Base-by-base conservation (phyloP, 2,113 vertebrate genomes). In the Deroptyus accipitrinus region DNA sequence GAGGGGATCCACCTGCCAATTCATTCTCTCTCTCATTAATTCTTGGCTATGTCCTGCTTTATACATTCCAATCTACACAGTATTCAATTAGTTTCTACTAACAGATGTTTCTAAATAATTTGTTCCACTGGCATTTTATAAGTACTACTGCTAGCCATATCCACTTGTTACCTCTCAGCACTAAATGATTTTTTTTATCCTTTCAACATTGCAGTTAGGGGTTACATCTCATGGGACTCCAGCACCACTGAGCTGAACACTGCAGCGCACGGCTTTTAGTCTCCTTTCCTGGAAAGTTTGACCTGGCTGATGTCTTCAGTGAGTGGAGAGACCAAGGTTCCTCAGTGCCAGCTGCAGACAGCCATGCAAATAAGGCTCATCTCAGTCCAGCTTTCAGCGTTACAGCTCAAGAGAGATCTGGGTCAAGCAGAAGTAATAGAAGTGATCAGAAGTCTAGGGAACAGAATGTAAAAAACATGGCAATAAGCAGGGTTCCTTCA, bases 81-180 rank as follows among this genome's bases (percentile, higher is more conserved):
- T 72, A 94, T 82, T 95, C 90, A 95, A 94, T 97, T 97, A 97
- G 88, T 96, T 96, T 74, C 94, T 69, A 83, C 75, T 90, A 97
- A 89, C 63, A 97, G 94, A 90, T 59, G 2, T 94, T 96, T 94
- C 95, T 81, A 88, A 95, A 95, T 85, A 77, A 95, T 97, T 93
- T 95, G 83, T 69, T 97, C 81, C 57, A 68, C 42, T 74, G 48
- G 57, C 78, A 85, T 95, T 92, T 95, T 94, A 9, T 59, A 83
- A 86, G 35, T 59, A 90, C 82, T 93, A 54, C 42, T 92, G 76
- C 44, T 81, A 66, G 72, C 82, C 61, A 57, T 46, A 95, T 67
- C 75, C 81, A 72, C 74, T 94, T 25, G 6, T 80, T 74, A n/a
- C 11, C 11, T 66, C 79, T 94, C 67, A 59, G 48, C 75, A 83